These are phyloP conservation scores for Epizoanthus illoricatus DNA, from an alignment of 92 coral and sea anemone genomes.

Conservation along the genomic window DNA sequence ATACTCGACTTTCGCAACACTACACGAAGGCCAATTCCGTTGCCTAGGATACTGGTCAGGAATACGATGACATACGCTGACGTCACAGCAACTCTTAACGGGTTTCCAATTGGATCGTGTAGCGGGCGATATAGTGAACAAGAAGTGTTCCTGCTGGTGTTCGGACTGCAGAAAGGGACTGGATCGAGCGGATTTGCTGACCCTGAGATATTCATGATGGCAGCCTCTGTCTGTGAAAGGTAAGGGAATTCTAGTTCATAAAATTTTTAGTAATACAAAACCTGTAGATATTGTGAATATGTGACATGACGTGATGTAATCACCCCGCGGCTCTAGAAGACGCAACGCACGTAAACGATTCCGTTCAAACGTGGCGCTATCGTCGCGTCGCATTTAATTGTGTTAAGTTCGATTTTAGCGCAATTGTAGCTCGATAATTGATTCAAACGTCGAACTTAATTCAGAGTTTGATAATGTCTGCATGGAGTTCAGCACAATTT, in stretches of 20 bases:
- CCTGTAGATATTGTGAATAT: no score
- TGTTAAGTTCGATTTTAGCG: no score
- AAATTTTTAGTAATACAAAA: no score
- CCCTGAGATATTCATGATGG: neutral
- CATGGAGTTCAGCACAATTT: no score
- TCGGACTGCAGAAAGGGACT: neutral
- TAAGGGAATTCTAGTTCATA: neutral
- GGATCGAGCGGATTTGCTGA: neutral
- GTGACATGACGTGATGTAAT: no score
- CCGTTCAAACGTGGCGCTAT: no score
- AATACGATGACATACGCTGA: conserved; percentile 52
- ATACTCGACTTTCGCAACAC: conserved; percentile 41
- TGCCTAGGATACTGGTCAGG: conserved; percentile 45
- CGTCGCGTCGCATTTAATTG: no score
- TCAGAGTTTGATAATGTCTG: no score
- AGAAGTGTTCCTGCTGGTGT: neutral
- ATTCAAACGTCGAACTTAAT: no score
- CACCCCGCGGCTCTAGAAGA: no score
- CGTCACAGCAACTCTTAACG: conserved; percentile 44
- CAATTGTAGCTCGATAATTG: no score
- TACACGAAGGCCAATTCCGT: conserved; percentile 40
- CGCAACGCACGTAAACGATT: no score
- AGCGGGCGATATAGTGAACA: neutral
- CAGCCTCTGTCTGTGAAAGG: neutral
- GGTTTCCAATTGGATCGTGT: neutral